A percentile compares a stretch with the other conserved stretches of the same genome.
Evolutionary conservation across 2,113 vertebrate species (phyloP).

Genomic region (Labeo rohita): DNA sequence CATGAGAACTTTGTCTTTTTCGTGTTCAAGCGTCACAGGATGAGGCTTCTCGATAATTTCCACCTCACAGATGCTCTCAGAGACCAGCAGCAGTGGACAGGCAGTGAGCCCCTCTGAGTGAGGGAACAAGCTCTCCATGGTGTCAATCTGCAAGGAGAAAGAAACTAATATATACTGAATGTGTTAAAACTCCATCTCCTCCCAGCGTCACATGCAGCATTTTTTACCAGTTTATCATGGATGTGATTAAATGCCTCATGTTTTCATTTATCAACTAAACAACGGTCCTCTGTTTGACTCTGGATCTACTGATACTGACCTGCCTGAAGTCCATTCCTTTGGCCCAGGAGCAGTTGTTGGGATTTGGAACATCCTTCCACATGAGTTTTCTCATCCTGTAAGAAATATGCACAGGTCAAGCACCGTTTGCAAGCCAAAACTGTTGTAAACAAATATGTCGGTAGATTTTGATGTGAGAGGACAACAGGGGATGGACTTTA

Average conservation of each 20-base stretch:
- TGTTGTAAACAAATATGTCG: background rate
- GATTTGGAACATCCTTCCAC: constrained; percentile 95
- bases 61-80: constrained; percentile 83
- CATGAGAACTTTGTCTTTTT: constrained; percentile 50
- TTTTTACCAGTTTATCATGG: background rate
- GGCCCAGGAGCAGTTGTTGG: constrained; percentile 96
- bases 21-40: constrained; percentile 55
- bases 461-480: no score
- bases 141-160: constrained; percentile 79
- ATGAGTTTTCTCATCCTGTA: constrained; percentile 89
- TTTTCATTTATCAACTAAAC: background rate
- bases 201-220: background rate
- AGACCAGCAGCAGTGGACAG: constrained; percentile 83
- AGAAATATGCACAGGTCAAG: constrained; percentile 41
- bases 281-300: background rate
- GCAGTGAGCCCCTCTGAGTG: constrained; percentile 73
- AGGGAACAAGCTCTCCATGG: constrained; percentile 84
- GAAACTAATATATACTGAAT: background rate
- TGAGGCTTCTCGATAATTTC: constrained; percentile 75
- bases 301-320: constrained; percentile 71
- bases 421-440: background rate
- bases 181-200: background rate
- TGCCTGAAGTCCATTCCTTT: constrained; percentile 91
- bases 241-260: background rate
- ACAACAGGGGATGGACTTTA: no score